Percentiles rank a stretch among this genome's conserved stretches.
Conservation (phyloP, 2,797 vertebrate species). For the Sebastes alutus region DNA sequence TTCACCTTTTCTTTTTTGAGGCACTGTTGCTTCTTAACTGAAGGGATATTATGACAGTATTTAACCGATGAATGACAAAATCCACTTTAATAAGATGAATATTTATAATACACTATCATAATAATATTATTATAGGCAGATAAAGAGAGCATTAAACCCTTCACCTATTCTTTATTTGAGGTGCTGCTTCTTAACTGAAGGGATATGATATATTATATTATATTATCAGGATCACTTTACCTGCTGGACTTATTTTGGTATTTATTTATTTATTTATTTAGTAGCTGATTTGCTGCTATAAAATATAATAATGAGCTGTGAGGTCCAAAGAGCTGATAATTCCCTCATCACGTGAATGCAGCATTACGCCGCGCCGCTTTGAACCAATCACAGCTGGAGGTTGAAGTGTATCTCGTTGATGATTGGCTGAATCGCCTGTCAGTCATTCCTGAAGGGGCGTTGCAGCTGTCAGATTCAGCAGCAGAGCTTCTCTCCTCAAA, state of each 20-base stretch:
- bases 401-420: accelerated
- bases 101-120: too few species aligned
- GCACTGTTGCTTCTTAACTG: not conserved
- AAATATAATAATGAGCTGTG: not conserved
- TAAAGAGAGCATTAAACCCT: too few species aligned
- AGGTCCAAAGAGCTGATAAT: not conserved
- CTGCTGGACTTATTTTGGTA: too few species aligned
- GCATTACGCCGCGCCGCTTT: accelerated
- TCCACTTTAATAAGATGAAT: not conserved
- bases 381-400: slow-evolving; percentile 40
- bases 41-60: not conserved
- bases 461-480: slow-evolving; percentile 66
- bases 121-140: too few species aligned
- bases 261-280: too few species aligned
- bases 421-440: slow-evolving; percentile 54
- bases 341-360: not conserved
- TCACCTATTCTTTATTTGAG: too few species aligned
- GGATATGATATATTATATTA: too few species aligned
- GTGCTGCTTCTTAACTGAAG: too few species aligned
- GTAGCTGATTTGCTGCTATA: not conserved
- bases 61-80: not conserved
- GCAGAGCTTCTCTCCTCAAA: not conserved
- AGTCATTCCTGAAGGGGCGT: slow-evolving; percentile 37
- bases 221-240: too few species aligned
- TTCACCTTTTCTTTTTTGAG: not conserved